Percentiles rank a stretch among this genome's conserved stretches.
These are phyloP conservation scores for Brassicogethes aeneus DNA, from an alignment of 2,888 invertebrate species.

Conservation along the genomic window DNA sequence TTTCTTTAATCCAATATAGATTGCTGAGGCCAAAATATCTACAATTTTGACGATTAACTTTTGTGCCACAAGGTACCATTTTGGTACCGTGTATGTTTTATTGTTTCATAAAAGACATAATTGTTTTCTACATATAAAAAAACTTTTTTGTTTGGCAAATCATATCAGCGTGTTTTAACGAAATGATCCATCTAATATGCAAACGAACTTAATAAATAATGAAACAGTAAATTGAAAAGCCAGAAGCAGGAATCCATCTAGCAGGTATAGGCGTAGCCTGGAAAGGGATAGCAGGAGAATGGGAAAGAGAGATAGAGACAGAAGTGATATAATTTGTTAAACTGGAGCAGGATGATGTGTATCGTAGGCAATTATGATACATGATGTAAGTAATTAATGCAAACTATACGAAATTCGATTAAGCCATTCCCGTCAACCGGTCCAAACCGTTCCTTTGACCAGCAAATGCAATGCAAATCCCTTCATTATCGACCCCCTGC, in stretches of 20 bases:
- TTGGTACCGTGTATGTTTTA: too few species aligned
- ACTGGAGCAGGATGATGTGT: constrained; percentile 29
- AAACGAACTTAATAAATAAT: constrained; percentile 23
- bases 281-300: background rate
- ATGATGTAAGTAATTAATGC: constrained; percentile 33
- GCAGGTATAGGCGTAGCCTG: too few species aligned
- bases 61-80: too few species aligned
- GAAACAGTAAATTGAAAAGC: constrained; percentile 23
- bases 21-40: too few species aligned
- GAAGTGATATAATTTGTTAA: constrained; percentile 25
- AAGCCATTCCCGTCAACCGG: constrained; percentile 20
- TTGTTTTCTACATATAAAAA: too few species aligned
- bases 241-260: constrained; percentile 16
- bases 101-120: too few species aligned
- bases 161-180: too few species aligned
- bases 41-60: too few species aligned
- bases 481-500: constrained; percentile 27
- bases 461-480: constrained; percentile 32
- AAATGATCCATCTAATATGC: too few species aligned
- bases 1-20: too few species aligned
- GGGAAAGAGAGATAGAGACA: background rate
- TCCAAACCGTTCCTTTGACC: constrained; percentile 26
- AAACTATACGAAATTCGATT: constrained; percentile 37
- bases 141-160: too few species aligned
- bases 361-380: constrained; percentile 30